These are phyloP conservation scores for Girardinus metallicus DNA, from an alignment of 2,797 vertebrate genomes.

Conservation along the genomic window DNA sequence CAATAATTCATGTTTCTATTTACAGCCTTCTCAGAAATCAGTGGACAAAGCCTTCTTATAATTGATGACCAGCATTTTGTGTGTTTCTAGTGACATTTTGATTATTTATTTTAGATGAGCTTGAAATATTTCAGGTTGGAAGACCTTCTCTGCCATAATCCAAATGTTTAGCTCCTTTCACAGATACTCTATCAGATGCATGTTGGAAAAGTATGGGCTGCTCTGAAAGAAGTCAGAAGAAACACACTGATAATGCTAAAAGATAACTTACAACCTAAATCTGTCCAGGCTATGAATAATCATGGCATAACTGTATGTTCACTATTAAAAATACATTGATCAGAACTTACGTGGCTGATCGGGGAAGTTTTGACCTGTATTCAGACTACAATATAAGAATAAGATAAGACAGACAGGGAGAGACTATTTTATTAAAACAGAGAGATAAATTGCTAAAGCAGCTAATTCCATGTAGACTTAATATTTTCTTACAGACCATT, in stretches of 20 bases:
- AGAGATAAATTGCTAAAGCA: too few relatives aligned
- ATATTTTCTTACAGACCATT: too few relatives aligned
- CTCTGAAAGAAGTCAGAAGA: not conserved
- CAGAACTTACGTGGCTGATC: too few relatives aligned
- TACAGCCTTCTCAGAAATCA: not conserved
- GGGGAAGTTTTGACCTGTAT: not conserved
- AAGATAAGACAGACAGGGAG: not conserved
- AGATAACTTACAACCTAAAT: not conserved
- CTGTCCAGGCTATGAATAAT: not conserved
- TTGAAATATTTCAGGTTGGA: not conserved
- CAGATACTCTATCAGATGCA: not conserved
- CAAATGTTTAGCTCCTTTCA: not conserved
- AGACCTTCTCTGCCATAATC: not conserved
- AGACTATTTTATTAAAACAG: not conserved
- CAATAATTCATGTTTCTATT: not conserved
- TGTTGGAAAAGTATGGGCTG: not conserved
- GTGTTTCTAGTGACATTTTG: not conserved
- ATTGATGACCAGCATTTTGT: not conserved
- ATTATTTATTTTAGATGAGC: not conserved
- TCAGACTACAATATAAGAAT: not conserved
- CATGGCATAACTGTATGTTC: too few relatives aligned
- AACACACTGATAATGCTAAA: not conserved
- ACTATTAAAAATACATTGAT: too few relatives aligned
- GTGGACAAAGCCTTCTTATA: not conserved
- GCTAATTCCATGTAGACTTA: too few relatives aligned